phyloP scores from a whole-genome alignment of 2,888 invertebrate genomes.

The Scelioninae gen. 1 region DNA sequence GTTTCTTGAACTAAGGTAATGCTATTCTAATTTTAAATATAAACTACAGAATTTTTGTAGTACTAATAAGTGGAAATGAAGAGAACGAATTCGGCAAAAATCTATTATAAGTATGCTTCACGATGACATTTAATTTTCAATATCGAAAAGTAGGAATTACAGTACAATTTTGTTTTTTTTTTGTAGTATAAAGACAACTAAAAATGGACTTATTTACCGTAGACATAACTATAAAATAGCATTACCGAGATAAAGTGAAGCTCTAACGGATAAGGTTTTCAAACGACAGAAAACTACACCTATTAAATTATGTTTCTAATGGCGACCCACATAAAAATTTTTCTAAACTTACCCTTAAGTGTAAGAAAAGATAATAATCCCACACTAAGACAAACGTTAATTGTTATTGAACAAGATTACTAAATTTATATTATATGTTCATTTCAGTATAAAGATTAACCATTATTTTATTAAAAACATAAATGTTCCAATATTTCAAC shows the following conservation, averaged over 20 bases:
- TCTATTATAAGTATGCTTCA: too few relatives aligned
- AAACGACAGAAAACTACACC: background rate
- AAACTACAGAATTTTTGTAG: too few relatives aligned
- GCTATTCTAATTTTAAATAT: too few relatives aligned
- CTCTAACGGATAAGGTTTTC: background rate
- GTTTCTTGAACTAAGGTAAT: too few relatives aligned
- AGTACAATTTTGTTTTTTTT: too few relatives aligned
- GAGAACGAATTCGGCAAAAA: too few relatives aligned
- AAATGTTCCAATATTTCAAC: background rate
- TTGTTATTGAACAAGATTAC: background rate
- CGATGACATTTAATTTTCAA: too few relatives aligned
- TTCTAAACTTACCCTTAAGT: too few relatives aligned
- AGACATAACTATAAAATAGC: background rate
- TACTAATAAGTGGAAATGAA: too few relatives aligned
- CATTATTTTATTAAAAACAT: background rate
- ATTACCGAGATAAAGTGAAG: slow-evolving; percentile 1
- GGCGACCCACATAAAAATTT: background rate
- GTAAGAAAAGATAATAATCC: too few relatives aligned
- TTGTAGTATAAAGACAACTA: background rate
- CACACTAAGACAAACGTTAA: too few relatives aligned
- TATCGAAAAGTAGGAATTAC: too few relatives aligned
- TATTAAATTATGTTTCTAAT: background rate
- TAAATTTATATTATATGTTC: background rate
- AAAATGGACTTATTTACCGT: background rate
- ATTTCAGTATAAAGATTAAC: background rate